Base-by-base conservation (phyloP, 2,888 invertebrate genomes). In the Meta bourneti region DNA sequence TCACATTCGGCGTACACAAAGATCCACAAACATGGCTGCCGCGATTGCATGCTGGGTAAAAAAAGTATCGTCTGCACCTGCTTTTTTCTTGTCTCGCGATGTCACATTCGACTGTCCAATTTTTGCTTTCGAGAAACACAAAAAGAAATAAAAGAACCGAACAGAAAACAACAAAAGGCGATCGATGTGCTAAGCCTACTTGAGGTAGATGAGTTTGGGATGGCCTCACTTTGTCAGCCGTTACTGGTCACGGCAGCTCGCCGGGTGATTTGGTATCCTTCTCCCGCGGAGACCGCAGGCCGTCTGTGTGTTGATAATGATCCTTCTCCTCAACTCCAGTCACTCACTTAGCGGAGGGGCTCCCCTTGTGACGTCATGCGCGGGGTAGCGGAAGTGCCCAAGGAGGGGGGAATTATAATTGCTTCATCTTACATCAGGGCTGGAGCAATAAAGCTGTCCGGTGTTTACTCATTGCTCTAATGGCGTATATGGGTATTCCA, bases 11-110 rank as follows among this genome's bases (percentile, higher is more conserved):
- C 83, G 77, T 74, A 77, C 75, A 86, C 80, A 90, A 72, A 81
- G 82, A 82, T 80, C 71, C 74, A 81, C 70, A 87, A 90, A 92
- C 82, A 92, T 92, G 92, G 90, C 92, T 78, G 84, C 90, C 88
- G 72, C 88, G 83, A 81, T 79, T 80, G 92, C 92, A 92, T 92
- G 90, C 90, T 87, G 92, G 92, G 92, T 90, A 90, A 75, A 71
- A 79, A 80, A 54, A 51, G 20, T 78, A 86, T 79, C 71, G 87
- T 77, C 78, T 72, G 82, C 87, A 87, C 91, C 91, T 91, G 91
- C 75, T 91, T 54, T 89, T 74, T 75, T 89, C 20, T 69, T 61
- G 61, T 86, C 78, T 71, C 78, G 34, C 77, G 61, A 13, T 34
- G 34, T 34, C 34, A 34, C 34, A 34, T 34, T 34, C 34, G 34